Percentiles rank a stretch among this genome's conserved stretches.
phyloP scores from a whole-genome alignment of 2,888 invertebrate genomes.

The Ypsolopha scabrella region DNA sequence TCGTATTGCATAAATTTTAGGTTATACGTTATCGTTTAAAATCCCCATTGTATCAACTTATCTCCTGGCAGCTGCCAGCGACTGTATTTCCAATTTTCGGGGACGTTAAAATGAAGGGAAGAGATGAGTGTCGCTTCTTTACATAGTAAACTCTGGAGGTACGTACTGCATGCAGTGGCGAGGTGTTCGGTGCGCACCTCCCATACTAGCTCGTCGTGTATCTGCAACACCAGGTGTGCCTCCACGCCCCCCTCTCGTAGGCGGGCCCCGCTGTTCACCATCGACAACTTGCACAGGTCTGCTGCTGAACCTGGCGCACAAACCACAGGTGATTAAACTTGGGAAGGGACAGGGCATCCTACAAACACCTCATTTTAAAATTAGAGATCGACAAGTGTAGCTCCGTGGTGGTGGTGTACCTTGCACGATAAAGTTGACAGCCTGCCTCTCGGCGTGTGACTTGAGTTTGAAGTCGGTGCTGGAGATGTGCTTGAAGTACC shows the following conservation, averaged over 20 bases:
- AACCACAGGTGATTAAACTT: too few relatives aligned
- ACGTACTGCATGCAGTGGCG: constrained; percentile 27
- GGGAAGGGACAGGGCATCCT: too few relatives aligned
- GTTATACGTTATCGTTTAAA: too few relatives aligned
- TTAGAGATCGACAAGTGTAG: too few relatives aligned
- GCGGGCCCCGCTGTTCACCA: constrained; percentile 27
- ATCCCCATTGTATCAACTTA: too few relatives aligned
- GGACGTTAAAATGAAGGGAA: too few relatives aligned
- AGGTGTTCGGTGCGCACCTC: constrained; percentile 32
- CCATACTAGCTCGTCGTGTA: constrained; percentile 68
- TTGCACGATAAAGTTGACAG: constrained; percentile 61
- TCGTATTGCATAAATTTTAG: too few relatives aligned
- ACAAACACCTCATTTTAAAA: too few relatives aligned
- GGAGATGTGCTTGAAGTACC: constrained; percentile 25
- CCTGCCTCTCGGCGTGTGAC: constrained; percentile 51
- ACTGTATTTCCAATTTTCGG: too few relatives aligned
- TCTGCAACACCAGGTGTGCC: constrained; percentile 47
- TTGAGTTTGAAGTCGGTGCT: constrained; percentile 22
- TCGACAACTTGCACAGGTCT: constrained; percentile 61
- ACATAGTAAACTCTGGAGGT: too few relatives aligned
- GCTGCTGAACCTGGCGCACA: constrained; percentile 49
- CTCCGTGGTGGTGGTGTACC: constrained; percentile 21
- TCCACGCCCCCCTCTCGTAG: constrained; percentile 16
- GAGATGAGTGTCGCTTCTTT: too few relatives aligned
- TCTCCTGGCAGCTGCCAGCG: too few relatives aligned